Evolutionary conservation across 2,888 invertebrate genomes (phyloP).

Genomic region (Phortica magna): DNA sequence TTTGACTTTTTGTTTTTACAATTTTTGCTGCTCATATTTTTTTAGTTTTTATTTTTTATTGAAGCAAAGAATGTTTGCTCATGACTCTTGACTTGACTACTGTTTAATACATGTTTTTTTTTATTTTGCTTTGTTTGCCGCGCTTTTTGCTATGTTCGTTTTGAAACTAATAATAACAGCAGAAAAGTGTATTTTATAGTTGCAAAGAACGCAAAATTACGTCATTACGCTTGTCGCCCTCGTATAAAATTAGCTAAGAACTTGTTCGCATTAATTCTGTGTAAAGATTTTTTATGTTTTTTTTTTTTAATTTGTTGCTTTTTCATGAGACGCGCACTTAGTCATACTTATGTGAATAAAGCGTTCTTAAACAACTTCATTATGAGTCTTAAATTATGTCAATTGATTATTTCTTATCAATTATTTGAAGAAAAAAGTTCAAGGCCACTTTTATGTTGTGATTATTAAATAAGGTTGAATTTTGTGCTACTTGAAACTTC

Average conservation of each 20-base stretch:
- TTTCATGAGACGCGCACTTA: conserved; percentile 7
- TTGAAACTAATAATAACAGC: not conserved
- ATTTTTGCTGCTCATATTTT: not conserved
- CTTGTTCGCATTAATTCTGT: conserved; percentile 20
- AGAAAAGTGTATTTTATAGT: conserved; percentile 54
- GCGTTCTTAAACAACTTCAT: too few relatives aligned
- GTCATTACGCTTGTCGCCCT: conserved; percentile 51
- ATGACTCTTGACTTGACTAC: not conserved
- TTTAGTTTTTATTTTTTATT: not conserved
- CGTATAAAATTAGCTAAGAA: conserved; percentile 38
- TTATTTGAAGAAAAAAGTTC: too few relatives aligned
- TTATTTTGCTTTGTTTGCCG: conserved; percentile 34
- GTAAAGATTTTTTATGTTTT: conserved; percentile 10
- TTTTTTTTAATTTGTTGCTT: conserved; percentile 1
- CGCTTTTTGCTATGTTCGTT: conserved; percentile 21
- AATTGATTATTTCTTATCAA: too few relatives aligned
- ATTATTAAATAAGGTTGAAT: too few relatives aligned
- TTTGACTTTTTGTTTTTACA: conserved; percentile 29
- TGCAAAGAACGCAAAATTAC: conserved; percentile 61
- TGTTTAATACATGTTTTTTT: conserved; percentile 40
- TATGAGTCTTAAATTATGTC: too few relatives aligned
- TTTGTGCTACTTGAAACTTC: too few relatives aligned
- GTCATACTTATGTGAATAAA: conserved; percentile 35
- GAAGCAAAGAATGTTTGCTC: not conserved
- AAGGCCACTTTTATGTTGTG: too few relatives aligned